Evolutionary conservation across 2,888 invertebrate species (phyloP).

Genomic region (Andrena bicolor): DNA sequence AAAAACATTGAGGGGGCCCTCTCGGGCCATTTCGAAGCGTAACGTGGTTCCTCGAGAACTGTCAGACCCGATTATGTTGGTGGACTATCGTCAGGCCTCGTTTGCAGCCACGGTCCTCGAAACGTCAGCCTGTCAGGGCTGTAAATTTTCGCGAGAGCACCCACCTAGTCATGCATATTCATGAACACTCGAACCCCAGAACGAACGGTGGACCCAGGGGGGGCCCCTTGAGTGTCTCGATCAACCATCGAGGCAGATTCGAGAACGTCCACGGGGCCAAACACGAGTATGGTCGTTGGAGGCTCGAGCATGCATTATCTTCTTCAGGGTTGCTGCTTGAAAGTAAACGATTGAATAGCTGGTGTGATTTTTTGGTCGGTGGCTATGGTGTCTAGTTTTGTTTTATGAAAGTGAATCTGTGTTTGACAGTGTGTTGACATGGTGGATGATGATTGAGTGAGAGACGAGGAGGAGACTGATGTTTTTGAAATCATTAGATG

Average conservation of each 20-base stretch:
- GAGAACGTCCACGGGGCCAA: slow-evolving; percentile 62
- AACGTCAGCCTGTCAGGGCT: slow-evolving; percentile 74
- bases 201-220: slow-evolving; percentile 9
- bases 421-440: no score
- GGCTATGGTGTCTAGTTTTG: not conserved
- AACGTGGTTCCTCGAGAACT: slow-evolving; percentile 62
- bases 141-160: slow-evolving; percentile 75
- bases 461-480: no score
- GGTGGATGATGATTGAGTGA: no score
- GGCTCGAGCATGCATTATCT: slow-evolving; percentile 39
- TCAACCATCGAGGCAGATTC: slow-evolving; percentile 62
- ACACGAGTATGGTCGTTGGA: slow-evolving; percentile 36
- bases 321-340: slow-evolving; percentile 6
- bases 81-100: slow-evolving; percentile 65
- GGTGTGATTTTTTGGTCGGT: not conserved
- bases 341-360: not conserved
- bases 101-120: slow-evolving; percentile 67
- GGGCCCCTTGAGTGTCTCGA: slow-evolving; percentile 65
- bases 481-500: no score
- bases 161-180: slow-evolving; percentile 77
- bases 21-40: slow-evolving; percentile 37
- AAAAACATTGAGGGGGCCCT: slow-evolving; percentile 31
- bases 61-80: slow-evolving; percentile 69
- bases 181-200: slow-evolving; percentile 65
- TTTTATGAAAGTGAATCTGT: no score